A percentile compares a stretch with the other conserved stretches of the same genome.
phyloP scores from a whole-genome alignment of 2,113 vertebrate species.

The Tapirus terrestris region DNA sequence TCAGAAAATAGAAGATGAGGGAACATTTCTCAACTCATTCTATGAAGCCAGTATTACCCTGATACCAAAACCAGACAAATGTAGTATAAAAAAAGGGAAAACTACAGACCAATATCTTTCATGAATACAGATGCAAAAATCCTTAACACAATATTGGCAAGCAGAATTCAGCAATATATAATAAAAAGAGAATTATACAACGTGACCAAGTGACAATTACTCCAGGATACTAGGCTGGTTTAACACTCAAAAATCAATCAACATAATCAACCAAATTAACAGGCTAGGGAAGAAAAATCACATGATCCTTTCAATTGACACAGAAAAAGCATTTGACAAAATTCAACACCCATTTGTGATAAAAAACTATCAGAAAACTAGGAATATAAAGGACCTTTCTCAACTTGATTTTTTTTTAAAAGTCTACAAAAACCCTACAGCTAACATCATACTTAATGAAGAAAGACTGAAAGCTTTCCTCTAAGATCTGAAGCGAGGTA shows the following conservation, averaged over 20 bases:
- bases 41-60: neutral
- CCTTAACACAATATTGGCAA: neutral
- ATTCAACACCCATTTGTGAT: neutral
- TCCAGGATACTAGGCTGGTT: neutral
- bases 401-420: neutral
- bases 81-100: neutral
- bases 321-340: neutral
- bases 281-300: neutral
- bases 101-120: neutral
- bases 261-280: neutral
- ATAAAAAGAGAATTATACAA: neutral
- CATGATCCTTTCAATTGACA: neutral
- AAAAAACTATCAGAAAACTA: neutral
- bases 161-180: neutral
- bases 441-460: neutral
- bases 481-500: neutral
- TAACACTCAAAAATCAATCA: neutral
- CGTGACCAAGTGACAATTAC: neutral
- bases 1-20: neutral
- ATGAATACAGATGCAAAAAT: neutral
- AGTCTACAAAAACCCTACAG: neutral
- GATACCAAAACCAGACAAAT: neutral
- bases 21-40: neutral
- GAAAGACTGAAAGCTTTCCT: neutral
- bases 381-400: neutral